These are phyloP conservation scores for Cephus spinipes DNA, from an alignment of 2,888 invertebrate species.

Conservation along the genomic window DNA sequence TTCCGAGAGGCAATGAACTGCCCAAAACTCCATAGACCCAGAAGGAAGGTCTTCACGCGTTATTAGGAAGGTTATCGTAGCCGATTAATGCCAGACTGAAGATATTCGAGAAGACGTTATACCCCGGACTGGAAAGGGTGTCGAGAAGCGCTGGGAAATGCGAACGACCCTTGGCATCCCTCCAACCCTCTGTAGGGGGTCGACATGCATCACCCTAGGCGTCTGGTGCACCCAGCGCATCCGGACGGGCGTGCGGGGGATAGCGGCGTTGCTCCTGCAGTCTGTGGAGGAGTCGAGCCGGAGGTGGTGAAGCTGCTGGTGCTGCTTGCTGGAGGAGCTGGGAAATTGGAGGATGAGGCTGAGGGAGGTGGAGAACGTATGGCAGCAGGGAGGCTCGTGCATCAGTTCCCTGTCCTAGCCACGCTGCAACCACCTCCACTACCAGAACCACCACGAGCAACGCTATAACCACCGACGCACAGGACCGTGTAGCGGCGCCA, in stretches of 20 bases:
- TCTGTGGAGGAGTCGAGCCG: neutral
- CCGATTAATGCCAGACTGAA: neutral
- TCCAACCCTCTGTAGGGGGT: conserved; percentile 39
- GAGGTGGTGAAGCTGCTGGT: conserved; percentile 6
- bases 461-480: neutral
- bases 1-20: neutral
- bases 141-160: conserved; percentile 30
- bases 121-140: conserved; percentile 24
- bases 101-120: neutral
- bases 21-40: neutral
- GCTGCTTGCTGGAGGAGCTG: conserved; percentile 7
- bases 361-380: conserved; percentile 21
- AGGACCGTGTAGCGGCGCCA: neutral
- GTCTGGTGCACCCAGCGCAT: conserved; percentile 56
- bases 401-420: conserved; percentile 49
- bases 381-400: conserved; percentile 38
- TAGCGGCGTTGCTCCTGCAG: conserved; percentile 14
- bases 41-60: neutral
- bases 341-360: conserved; percentile 13
- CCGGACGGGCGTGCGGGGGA: conserved; percentile 38
- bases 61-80: neutral
- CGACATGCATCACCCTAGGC: conserved; percentile 53
- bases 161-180: conserved; percentile 51
- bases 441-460: neutral
- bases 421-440: conserved; percentile 19